Conservation (phyloP, 2,113 vertebrate genomes). For the Meleagris gallopavo region DNA sequence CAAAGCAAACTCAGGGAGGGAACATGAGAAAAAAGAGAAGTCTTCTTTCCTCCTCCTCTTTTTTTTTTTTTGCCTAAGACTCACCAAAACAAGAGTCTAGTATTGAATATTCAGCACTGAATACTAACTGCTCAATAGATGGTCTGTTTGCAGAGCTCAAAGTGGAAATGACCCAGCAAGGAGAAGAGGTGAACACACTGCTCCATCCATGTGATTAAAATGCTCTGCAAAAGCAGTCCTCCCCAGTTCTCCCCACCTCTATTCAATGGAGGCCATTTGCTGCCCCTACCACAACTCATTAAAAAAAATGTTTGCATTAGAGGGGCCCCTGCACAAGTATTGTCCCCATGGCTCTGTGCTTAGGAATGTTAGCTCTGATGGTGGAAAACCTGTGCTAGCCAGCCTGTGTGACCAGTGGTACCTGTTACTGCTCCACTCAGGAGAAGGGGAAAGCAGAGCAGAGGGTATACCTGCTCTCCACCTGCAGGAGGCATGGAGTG, state of each 20-base stretch:
- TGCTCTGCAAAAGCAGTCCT: constrained; percentile 30
- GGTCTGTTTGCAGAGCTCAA: constrained; percentile 68
- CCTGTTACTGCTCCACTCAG: not conserved
- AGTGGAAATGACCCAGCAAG: constrained; percentile 75
- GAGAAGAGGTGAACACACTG: constrained; percentile 65
- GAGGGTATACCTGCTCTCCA: not conserved
- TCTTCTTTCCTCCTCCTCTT: constrained; percentile 63
- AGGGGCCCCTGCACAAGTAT: not conserved
- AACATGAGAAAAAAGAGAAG: constrained; percentile 63
- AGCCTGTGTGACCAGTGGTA: not conserved
- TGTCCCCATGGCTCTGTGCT: not conserved
- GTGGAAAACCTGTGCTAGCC: not conserved
- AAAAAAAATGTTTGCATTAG: constrained; percentile 46
- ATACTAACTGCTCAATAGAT: constrained; percentile 68
- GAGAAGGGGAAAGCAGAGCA: not conserved
- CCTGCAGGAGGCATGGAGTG: accelerated
- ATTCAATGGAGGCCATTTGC: constrained; percentile 55
- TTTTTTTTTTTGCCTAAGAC: constrained; percentile 36
- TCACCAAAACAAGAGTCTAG: constrained; percentile 72
- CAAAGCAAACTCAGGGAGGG: constrained; percentile 64
- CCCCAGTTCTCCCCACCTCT: not conserved
- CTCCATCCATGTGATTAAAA: constrained; percentile 70
- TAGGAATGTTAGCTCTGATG: not conserved
- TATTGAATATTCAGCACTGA: constrained; percentile 73
- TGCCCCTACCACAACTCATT: constrained; percentile 11